Evolutionary conservation across 2,797 vertebrate species (phyloP), one percentile per base, ranked within the genome.

Genomic region (Syndactyla subalaris): DNA sequence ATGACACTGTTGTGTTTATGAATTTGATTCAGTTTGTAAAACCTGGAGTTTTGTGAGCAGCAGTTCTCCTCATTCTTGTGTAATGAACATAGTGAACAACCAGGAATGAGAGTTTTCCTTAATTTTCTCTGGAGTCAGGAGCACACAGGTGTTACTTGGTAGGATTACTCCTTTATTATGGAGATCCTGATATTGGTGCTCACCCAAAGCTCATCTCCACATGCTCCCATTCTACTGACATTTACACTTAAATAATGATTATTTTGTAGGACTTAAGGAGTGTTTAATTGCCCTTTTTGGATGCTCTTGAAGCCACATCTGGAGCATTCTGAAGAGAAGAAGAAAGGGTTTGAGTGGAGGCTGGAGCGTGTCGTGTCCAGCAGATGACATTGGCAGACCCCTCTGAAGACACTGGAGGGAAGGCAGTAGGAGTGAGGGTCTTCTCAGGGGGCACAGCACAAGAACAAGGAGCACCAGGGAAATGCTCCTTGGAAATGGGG

Each of bases 401-500:
- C 29, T 7, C 23, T 36, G 1, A 14, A 19, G 43, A 3, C 14
- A 3, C 5, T 3, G 49, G 34, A 14, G 29, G 16, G 46, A n/a
- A 36, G 38, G 19, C 20, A 32, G 1, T 1, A 58, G 29, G 45
- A 70, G 15, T 5, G n/a, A 38, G 46, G 30, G 4, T 36, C 18
- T 38, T 34, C 14, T 66, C 9, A 5, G 43, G 65, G 26, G 46
- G 17, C 38, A 24, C 34, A 62, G 70, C 46, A 32, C 1, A 29
- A 32, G 19, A 59, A 20, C 24, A 30, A 17, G 10, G 5, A 75
- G 36, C n/a, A 27, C 10, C 0, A 6, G 14, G 18, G 27, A 66
- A 54, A 30, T 3, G 7, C 63, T 58, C 3, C 2, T 6, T 55
- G 55, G 46, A 24, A 48, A 8, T 0, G 0, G 20, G 10, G 63